Percentiles rank a stretch among this genome's conserved stretches.
Evolutionary conservation across 2,113 vertebrate species (phyloP).

Genomic region (Hyla sarda): DNA sequence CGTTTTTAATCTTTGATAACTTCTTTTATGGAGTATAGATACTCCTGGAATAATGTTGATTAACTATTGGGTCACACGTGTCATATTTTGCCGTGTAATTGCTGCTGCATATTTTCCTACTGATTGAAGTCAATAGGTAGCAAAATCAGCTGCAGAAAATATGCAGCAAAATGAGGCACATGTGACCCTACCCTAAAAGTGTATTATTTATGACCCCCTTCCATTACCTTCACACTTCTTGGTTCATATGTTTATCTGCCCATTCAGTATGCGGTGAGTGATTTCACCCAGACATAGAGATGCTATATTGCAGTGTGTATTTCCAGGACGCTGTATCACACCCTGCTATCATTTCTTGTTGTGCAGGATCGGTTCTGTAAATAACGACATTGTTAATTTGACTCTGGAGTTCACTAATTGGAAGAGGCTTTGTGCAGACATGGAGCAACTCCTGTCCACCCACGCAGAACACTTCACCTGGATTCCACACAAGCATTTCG

Average conservation of each 20-base stretch:
- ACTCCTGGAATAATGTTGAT: background rate
- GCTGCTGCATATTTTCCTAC: too few species aligned
- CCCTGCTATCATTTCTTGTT: slow-evolving; percentile 39
- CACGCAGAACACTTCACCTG: slow-evolving; percentile 69
- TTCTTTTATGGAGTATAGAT: background rate
- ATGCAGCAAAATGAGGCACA: too few species aligned
- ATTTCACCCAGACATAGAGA: background rate
- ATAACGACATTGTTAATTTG: slow-evolving; percentile 74
- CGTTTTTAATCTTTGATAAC: too few species aligned
- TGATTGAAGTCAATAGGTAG: too few species aligned
- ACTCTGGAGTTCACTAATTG: slow-evolving; percentile 87
- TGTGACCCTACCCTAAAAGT: too few species aligned
- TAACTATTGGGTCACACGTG: too few species aligned
- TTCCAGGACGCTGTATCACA: slow-evolving; percentile 8
- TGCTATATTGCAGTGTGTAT: background rate
- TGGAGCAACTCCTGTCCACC: slow-evolving; percentile 72
- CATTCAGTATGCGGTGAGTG: background rate
- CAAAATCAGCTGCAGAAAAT: too few species aligned
- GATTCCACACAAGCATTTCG: slow-evolving; percentile 71
- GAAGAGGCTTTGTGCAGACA: slow-evolving; percentile 72
- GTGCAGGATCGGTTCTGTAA: slow-evolving; percentile 74
- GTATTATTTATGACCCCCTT: background rate
- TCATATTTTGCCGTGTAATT: too few species aligned
- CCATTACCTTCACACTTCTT: background rate
- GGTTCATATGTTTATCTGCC: background rate